phyloP scores from a whole-genome alignment of 2,888 invertebrate species.

The Glaucopsyche alexis region DNA sequence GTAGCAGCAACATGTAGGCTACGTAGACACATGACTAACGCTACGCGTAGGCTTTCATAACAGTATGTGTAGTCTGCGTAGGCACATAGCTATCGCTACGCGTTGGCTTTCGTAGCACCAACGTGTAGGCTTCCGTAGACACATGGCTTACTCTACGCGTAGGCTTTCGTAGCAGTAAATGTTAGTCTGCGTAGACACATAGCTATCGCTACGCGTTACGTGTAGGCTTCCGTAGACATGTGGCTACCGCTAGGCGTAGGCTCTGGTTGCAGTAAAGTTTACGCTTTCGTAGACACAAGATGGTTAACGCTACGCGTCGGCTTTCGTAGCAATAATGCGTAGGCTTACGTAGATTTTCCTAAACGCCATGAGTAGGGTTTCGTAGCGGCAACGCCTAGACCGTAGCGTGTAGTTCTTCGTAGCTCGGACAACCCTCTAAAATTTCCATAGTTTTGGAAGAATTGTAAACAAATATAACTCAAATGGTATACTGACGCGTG shows the following conservation, averaged over 20 bases:
- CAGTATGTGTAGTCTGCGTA: too few species aligned
- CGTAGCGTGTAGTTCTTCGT: neutral
- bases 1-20: too few species aligned
- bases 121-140: neutral
- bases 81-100: neutral
- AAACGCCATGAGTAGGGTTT: neutral
- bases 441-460: too few species aligned
- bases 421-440: too few species aligned
- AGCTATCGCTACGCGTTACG: neutral
- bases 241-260: neutral
- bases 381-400: neutral
- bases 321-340: neutral
- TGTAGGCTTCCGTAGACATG: neutral
- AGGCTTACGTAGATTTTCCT: neutral
- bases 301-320: neutral
- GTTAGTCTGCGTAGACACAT: too few species aligned
- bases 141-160: too few species aligned
- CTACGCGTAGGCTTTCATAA: neutral
- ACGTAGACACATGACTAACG: too few species aligned
- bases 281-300: neutral
- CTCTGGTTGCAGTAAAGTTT: neutral
- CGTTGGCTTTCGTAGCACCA: neutral
- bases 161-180: neutral
- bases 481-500: conserved; percentile 80
- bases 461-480: neutral